Conservation (phyloP, 1,140 invertebrate species). For the Drosophila sturtevanti region DNA sequence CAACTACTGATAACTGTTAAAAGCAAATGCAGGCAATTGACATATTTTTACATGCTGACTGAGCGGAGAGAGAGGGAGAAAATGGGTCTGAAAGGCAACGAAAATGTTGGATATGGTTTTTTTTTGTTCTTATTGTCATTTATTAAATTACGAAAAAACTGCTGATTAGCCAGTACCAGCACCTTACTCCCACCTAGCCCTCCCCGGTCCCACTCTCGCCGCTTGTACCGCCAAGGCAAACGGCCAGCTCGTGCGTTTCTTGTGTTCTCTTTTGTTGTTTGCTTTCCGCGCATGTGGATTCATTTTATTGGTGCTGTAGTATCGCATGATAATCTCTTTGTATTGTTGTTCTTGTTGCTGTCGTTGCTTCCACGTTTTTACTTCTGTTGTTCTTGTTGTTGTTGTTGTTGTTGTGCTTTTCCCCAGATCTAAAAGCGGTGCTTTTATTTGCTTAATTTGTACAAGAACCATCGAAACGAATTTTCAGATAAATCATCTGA, state of each 20-base stretch:
- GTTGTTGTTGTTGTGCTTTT: slow-evolving; percentile 62
- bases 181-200: background rate
- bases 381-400: slow-evolving; percentile 26
- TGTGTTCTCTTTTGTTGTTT: slow-evolving; percentile 22
- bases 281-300: slow-evolving; percentile 69
- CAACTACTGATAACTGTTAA: background rate
- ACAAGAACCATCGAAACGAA: background rate
- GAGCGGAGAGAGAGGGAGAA: background rate
- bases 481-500: background rate
- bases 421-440: slow-evolving; percentile 29
- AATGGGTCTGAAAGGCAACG: background rate
- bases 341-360: slow-evolving; percentile 32
- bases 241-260: slow-evolving; percentile 32
- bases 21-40: background rate
- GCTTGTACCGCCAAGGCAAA: background rate
- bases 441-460: background rate
- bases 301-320: slow-evolving; percentile 76
- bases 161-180: slow-evolving; percentile 30
- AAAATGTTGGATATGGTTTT: background rate
- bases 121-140: background rate
- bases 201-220: background rate
- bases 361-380: background rate
- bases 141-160: slow-evolving; percentile 31
- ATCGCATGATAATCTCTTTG: slow-evolving; percentile 74
- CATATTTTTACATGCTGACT: background rate